Percentiles rank a stretch among this genome's conserved stretches.
Evolutionary conservation across 2,797 vertebrate species (phyloP).

Genomic region (Acanthis flammea): DNA sequence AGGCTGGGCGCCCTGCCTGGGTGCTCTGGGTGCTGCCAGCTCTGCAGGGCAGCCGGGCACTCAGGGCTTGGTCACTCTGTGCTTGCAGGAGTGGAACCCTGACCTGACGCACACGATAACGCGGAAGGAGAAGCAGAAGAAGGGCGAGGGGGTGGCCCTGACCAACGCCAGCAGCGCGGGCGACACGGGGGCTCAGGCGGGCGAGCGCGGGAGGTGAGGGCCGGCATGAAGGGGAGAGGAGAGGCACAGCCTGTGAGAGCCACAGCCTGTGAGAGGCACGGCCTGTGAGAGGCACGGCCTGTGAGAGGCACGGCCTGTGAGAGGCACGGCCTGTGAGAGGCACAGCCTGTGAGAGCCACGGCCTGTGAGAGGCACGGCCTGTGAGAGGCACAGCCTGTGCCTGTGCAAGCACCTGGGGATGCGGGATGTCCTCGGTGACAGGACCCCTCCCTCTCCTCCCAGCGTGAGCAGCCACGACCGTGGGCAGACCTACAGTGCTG

Average conservation of each 20-base stretch:
- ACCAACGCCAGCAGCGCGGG: constrained; percentile 83
- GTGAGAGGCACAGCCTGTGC: fast-evolving
- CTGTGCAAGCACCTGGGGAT: fast-evolving
- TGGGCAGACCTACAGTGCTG: constrained; percentile 88
- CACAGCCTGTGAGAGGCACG: fast-evolving
- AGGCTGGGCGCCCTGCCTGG: neutral
- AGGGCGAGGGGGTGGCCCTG: constrained; percentile 83
- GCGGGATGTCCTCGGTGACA: fast-evolving
- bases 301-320: fast-evolving
- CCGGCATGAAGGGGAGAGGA: fast-evolving
- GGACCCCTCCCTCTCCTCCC: neutral
- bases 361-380: fast-evolving
- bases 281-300: fast-evolving
- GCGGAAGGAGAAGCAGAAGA: constrained; percentile 93
- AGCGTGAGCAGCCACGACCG: constrained; percentile 97
- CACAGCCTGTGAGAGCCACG: fast-evolving
- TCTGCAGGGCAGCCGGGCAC: fast-evolving
- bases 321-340: fast-evolving
- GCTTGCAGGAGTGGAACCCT: constrained; percentile 93
- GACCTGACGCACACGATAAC: constrained; percentile 87
- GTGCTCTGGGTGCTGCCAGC: neutral
- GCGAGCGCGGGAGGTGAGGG: constrained; percentile 91
- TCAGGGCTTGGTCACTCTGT: neutral
- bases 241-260: neutral
- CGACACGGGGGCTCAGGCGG: constrained; percentile 86